These are phyloP conservation scores for Alviniconcha strummeri DNA, from an alignment of 2,888 invertebrate species.

Conservation along the genomic window DNA sequence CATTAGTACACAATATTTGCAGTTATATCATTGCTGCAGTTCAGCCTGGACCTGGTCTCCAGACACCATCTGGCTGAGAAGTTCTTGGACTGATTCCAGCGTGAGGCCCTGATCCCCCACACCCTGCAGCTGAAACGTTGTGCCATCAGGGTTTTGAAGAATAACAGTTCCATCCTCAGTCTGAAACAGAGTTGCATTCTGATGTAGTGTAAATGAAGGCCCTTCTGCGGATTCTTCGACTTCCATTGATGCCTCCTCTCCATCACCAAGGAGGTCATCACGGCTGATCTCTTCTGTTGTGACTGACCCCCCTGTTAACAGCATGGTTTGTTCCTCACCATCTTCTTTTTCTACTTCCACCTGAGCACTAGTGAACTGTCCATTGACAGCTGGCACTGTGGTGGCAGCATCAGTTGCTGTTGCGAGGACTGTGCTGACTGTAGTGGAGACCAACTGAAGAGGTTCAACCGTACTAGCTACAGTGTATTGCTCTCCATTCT, in stretches of 20 bases:
- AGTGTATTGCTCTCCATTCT: conserved; percentile 28
- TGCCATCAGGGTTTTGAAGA: conserved; percentile 69
- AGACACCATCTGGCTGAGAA: conserved; percentile 63
- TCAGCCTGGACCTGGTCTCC: conserved; percentile 43
- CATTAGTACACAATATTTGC: no score
- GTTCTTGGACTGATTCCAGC: conserved; percentile 71
- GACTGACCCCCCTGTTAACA: background rate
- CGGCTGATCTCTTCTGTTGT: background rate
- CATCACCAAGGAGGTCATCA: background rate
- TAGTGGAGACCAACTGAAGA: background rate
- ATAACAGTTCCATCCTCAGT: conserved; percentile 67
- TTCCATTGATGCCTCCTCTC: conserved; percentile 5
- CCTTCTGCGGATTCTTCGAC: background rate
- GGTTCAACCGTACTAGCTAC: conserved; percentile 4
- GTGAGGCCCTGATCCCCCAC: conserved; percentile 59
- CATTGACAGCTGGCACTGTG: background rate
- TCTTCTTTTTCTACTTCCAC: background rate
- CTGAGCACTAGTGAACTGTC: conserved; percentile 1
- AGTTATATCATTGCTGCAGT: conserved; percentile 29
- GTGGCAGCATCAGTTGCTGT: background rate
- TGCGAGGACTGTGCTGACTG: background rate
- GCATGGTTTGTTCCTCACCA: background rate
- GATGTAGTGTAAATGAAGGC: conserved; percentile 30
- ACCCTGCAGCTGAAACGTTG: conserved; percentile 68
- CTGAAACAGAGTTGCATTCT: conserved; percentile 61